Percentiles rank a stretch among this genome's conserved stretches.
Conservation (phyloP, 2,113 vertebrate species). For the Isurus oxyrinchus region DNA sequence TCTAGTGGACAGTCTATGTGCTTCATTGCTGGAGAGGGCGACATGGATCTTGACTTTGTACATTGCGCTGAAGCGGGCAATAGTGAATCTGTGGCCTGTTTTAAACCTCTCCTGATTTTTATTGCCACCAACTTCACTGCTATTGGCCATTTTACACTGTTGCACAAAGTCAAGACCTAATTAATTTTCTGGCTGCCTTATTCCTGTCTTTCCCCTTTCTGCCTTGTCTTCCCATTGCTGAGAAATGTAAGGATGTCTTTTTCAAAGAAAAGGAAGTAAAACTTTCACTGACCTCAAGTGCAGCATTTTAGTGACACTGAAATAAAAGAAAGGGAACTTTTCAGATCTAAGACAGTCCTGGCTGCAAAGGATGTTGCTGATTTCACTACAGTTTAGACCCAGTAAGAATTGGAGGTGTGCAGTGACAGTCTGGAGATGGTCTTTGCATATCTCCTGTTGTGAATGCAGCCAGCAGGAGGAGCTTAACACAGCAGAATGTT, state of each 20-base stretch:
- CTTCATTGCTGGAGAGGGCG: background rate
- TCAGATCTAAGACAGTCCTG: background rate
- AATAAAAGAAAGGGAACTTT: background rate
- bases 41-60: background rate
- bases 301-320: background rate
- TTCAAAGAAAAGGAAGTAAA: background rate
- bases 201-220: too few species aligned
- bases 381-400: background rate
- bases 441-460: background rate
- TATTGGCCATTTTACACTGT: background rate
- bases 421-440: background rate
- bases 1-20: background rate
- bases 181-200: background rate
- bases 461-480: background rate
- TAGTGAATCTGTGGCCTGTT: background rate
- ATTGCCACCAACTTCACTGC: background rate
- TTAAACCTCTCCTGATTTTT: background rate
- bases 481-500: background rate
- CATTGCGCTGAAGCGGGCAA: background rate
- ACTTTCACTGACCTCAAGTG: background rate
- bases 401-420: background rate
- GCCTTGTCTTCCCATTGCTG: background rate
- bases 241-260: background rate
- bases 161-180: background rate
- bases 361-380: background rate